These are phyloP conservation scores for Chironomus tentans DNA, from an alignment of 2,888 invertebrate species.

Conservation along the genomic window DNA sequence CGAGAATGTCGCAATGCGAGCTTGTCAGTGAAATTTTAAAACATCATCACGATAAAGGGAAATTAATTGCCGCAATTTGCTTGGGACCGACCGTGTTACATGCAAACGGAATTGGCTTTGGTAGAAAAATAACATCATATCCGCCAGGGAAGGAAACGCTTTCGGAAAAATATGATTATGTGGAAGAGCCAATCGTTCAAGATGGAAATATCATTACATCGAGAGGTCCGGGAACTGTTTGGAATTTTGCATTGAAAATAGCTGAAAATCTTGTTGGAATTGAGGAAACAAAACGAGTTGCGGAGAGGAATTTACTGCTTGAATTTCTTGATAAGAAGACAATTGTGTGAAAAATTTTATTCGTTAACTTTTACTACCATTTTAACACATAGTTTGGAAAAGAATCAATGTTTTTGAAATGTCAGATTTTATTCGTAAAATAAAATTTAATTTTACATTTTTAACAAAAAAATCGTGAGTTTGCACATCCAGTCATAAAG, in stretches of 20 bases:
- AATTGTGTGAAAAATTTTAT: not conserved
- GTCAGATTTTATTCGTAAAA: no score
- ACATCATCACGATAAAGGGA: conserved; percentile 16
- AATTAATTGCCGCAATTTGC: conserved; percentile 11
- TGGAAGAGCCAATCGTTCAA: conserved; percentile 7
- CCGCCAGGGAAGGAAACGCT: not conserved
- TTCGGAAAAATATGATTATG: conserved; percentile 9
- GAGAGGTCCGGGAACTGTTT: conserved; percentile 15
- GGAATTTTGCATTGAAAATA: conserved; percentile 10
- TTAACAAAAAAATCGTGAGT: no score
- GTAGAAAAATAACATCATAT: conserved; percentile 9
- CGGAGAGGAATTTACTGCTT: not conserved
- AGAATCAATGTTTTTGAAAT: no score
- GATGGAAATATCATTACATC: conserved; percentile 16
- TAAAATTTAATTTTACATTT: no score
- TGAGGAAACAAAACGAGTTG: not conserved
- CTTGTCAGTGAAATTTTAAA: conserved; percentile 18
- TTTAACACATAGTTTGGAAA: no score
- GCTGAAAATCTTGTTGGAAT: conserved; percentile 14
- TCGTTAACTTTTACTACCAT: no score
- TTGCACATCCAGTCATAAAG: no score
- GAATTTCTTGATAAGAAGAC: not conserved
- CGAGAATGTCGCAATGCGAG: not conserved
- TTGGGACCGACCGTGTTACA: conserved; percentile 2
- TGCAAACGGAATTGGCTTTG: conserved; percentile 1